Evolutionary conservation across 1,140 invertebrate genomes (phyloP).

Genomic region (Aradophagus sp.): DNA sequence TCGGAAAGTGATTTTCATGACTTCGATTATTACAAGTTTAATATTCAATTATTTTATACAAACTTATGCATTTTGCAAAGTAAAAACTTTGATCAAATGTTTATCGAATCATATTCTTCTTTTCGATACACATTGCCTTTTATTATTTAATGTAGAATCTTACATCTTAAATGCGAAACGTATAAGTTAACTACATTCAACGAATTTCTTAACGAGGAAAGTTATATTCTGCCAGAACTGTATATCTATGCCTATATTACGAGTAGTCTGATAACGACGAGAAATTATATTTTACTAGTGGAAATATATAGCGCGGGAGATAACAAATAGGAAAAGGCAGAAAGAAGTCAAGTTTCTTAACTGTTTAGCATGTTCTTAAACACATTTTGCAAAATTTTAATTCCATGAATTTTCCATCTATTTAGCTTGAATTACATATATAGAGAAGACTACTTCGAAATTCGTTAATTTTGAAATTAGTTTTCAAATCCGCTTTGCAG

Average conservation of each 20-base stretch:
- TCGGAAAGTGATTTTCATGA: too few relatives aligned
- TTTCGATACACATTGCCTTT: constrained; percentile 4
- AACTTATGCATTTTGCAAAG: too few relatives aligned
- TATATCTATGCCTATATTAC: constrained; percentile 61
- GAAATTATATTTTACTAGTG: constrained; percentile 54
- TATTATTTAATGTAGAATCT: constrained; percentile 33
- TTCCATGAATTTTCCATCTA: too few relatives aligned
- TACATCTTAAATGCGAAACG: constrained; percentile 49
- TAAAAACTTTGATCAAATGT: too few relatives aligned
- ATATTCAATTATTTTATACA: too few relatives aligned
- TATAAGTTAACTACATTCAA: constrained; percentile 64
- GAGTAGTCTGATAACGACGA: constrained; percentile 56
- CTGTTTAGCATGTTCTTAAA: not conserved
- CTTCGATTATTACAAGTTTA: too few relatives aligned
- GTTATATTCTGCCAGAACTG: constrained; percentile 61
- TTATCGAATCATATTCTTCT: too few relatives aligned
- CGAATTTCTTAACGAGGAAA: constrained; percentile 71
- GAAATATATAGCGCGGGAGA: constrained; percentile 50
- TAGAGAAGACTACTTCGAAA: too few relatives aligned
- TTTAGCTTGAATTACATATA: too few relatives aligned
- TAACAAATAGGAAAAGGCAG: constrained; percentile 30
- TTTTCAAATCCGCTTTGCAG: too few relatives aligned
- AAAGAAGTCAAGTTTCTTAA: not conserved
- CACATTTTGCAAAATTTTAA: too few relatives aligned
- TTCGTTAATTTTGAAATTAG: too few relatives aligned